A percentile compares a stretch with the other conserved stretches of the same genome.
These are phyloP conservation scores for Penaeus vannamei DNA, from an alignment of 1,140 invertebrate species.

Conservation along the genomic window DNA sequence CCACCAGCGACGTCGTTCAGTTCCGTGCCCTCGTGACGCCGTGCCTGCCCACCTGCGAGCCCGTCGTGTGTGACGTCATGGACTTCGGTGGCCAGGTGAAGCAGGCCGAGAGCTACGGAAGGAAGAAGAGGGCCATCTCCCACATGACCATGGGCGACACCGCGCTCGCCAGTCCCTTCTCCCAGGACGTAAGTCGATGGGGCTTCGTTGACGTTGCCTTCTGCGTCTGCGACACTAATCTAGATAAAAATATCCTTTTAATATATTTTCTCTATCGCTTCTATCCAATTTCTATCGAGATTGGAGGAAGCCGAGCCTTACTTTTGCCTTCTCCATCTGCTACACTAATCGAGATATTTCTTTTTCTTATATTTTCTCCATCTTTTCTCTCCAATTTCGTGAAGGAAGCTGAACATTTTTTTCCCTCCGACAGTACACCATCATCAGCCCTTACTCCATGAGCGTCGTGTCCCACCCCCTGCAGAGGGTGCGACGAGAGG, in stretches of 20 bases:
- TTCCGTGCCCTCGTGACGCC: constrained; percentile 76
- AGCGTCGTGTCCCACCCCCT: neutral
- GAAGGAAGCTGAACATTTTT: neutral
- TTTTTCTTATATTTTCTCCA: too few relatives aligned
- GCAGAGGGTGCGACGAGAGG: constrained; percentile 39
- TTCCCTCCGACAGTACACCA: constrained; percentile 33
- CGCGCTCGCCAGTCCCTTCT: neutral
- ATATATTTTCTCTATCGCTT: too few relatives aligned
- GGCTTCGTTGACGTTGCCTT: too few relatives aligned
- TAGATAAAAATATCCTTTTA: too few relatives aligned
- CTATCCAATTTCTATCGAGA: too few relatives aligned
- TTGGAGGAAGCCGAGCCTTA: too few relatives aligned
- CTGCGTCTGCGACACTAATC: too few relatives aligned
- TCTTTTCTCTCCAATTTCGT: too few relatives aligned
- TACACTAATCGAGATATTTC: too few relatives aligned
- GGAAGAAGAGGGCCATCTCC: constrained; percentile 69
- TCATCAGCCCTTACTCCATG: neutral
- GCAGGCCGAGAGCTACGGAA: constrained; percentile 72
- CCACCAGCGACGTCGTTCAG: constrained; percentile 75
- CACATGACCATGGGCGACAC: neutral
- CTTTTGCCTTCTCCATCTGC: too few relatives aligned
- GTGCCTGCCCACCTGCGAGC: constrained; percentile 74
- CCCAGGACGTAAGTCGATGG: constrained; percentile 42
- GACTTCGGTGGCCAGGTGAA: constrained; percentile 72
- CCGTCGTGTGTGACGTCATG: constrained; percentile 73